Percentiles rank a stretch among this genome's conserved stretches.
These are phyloP conservation scores for Rhyacophila evoluta DNA, from an alignment of 2,888 invertebrate species.

Conservation along the genomic window DNA sequence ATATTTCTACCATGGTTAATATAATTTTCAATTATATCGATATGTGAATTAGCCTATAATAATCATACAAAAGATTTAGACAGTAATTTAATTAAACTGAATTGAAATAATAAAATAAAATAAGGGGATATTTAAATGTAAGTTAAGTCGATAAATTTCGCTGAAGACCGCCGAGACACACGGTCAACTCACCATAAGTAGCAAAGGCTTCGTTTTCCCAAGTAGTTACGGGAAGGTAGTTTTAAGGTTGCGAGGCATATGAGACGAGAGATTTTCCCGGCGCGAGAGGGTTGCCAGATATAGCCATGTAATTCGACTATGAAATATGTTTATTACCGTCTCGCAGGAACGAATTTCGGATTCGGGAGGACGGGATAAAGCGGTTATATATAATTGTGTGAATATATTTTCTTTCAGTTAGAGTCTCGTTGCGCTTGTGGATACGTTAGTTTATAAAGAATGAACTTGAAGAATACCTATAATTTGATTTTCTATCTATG, in stretches of 20 bases:
- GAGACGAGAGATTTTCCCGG: neutral
- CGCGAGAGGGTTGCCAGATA: conserved; percentile 28
- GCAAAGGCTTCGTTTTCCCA: neutral
- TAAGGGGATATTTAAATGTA: too few relatives aligned
- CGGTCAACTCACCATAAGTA: neutral
- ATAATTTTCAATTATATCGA: too few relatives aligned
- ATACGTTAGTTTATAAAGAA: too few relatives aligned
- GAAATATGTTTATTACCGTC: conserved; percentile 38
- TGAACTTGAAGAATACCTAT: too few relatives aligned
- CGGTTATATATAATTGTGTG: neutral
- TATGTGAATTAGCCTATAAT: too few relatives aligned
- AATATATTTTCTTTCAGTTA: neutral
- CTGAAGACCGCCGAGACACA: neutral
- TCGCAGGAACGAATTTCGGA: neutral
- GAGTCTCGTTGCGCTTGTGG: too few relatives aligned
- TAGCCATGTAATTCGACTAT: conserved; percentile 33
- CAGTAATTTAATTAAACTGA: too few relatives aligned
- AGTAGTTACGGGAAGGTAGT: neutral
- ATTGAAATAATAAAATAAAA: too few relatives aligned
- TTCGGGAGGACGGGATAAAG: neutral
- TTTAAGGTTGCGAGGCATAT: conserved; percentile 2
- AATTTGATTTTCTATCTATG: too few relatives aligned
- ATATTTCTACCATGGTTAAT: too few relatives aligned
- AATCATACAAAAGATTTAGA: too few relatives aligned
- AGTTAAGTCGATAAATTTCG: too few relatives aligned